phyloP scores from a whole-genome alignment of 2,113 vertebrate species.

The Macquaria ambigua region DNA sequence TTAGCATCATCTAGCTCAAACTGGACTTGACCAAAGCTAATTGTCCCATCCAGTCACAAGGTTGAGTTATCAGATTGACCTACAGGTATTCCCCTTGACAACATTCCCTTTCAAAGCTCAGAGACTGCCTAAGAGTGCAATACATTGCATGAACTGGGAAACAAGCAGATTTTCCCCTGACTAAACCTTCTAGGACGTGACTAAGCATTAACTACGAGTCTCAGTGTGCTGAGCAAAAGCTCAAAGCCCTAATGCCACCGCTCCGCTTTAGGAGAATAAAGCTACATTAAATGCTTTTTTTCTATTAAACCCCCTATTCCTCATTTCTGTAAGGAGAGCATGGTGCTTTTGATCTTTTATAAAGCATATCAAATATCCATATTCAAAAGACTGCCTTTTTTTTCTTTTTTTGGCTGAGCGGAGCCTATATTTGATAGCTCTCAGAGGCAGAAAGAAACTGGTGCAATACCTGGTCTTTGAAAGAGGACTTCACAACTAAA shows the following conservation, averaged over 20 bases:
- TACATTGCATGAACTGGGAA: constrained; percentile 42
- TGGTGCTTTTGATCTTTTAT: constrained; percentile 69
- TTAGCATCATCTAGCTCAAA: constrained; percentile 14
- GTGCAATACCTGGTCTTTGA: constrained; percentile 35
- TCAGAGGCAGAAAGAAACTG: constrained; percentile 27
- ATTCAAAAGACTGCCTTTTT: constrained; percentile 54
- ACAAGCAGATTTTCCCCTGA: constrained; percentile 51
- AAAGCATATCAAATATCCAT: constrained; percentile 68
- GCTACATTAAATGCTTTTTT: constrained; percentile 62
- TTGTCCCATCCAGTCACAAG: constrained; percentile 1
- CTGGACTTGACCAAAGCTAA: constrained; percentile 21
- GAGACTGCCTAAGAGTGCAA: constrained; percentile 6
- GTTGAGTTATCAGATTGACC: constrained; percentile 30
- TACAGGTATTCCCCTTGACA: constrained; percentile 31
- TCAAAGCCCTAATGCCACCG: constrained; percentile 52
- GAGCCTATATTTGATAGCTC: constrained; percentile 43
- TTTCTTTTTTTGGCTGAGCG: background rate
- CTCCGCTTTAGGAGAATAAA: constrained; percentile 59
- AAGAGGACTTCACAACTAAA: constrained; percentile 30
- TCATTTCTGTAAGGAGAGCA: constrained; percentile 56
- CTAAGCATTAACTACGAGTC: constrained; percentile 62
- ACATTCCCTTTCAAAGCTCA: constrained; percentile 12
- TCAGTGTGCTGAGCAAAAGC: constrained; percentile 51
- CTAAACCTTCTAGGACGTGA: constrained; percentile 65
- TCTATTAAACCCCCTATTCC: constrained; percentile 56